A percentile compares a stretch with the other conserved stretches of the same genome.
Evolutionary conservation across 2,888 invertebrate genomes (phyloP).

Genomic region (Tiliacea aurago): DNA sequence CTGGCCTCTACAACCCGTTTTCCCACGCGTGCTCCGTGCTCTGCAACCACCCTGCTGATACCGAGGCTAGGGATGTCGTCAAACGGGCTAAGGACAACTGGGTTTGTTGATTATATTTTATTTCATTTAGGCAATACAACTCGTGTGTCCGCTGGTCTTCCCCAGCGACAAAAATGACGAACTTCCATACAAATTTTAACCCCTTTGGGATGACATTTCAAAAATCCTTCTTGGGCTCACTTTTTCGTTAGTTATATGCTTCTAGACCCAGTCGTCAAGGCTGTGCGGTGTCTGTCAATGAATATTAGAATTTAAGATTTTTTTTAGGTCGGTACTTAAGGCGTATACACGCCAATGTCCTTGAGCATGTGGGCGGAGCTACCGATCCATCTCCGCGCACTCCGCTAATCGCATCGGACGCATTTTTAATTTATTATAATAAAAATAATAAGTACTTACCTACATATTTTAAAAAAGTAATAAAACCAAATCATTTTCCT

Average conservation of each 20-base stretch:
- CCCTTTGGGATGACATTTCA: background rate
- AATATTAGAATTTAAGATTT: background rate
- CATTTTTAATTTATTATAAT: no score
- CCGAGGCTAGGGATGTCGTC: slow-evolving; percentile 93
- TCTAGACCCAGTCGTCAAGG: background rate
- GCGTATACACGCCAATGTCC: no score
- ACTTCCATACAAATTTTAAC: background rate
- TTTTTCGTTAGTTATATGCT: background rate
- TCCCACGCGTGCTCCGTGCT: slow-evolving; percentile 95
- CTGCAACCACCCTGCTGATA: slow-evolving; percentile 96
- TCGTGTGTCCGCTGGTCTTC: background rate
- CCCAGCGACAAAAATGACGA: background rate
- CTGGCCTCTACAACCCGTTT: slow-evolving; percentile 95
- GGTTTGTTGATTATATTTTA: slow-evolving; percentile 88
- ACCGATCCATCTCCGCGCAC: no score
- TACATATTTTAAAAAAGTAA: no score
- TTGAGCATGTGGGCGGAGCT: no score
- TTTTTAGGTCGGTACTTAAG: background rate
- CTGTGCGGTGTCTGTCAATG: no score
- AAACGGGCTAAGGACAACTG: slow-evolving; percentile 93
- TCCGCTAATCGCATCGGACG: no score
- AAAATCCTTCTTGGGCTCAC: background rate
- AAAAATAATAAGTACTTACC: no score
- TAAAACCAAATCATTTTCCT: no score
- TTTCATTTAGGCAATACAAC: background rate